phyloP scores from a whole-genome alignment of 2,797 vertebrate species.

The Mionectes olivaceus region DNA sequence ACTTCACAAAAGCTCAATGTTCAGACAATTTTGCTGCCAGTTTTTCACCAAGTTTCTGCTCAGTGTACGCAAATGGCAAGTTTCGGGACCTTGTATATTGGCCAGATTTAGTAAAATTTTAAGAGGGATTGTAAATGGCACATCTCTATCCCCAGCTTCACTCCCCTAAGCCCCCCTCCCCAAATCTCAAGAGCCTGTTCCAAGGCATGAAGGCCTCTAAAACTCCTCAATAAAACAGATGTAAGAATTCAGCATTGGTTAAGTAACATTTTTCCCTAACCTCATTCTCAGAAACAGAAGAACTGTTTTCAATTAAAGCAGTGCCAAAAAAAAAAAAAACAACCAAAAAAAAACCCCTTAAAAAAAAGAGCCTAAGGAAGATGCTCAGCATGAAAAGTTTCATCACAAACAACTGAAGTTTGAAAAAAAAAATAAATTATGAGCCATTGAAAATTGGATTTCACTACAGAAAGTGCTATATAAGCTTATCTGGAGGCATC shows the following conservation, averaged over 20 bases:
- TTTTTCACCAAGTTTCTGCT: neutral
- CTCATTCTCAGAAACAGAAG: conserved; percentile 57
- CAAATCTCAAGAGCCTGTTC: conserved; percentile 33
- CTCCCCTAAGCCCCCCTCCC: neutral
- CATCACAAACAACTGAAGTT: neutral
- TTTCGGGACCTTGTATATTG: neutral
- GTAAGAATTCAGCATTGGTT: conserved; percentile 51
- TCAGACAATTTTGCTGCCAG: neutral
- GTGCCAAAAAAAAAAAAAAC: neutral
- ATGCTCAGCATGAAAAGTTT: conserved; percentile 12
- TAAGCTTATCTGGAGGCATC: neutral
- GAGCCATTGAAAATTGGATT: neutral
- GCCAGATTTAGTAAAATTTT: neutral
- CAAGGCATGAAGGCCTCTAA: conserved; percentile 20
- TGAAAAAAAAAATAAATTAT: neutral
- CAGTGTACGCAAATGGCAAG: neutral
- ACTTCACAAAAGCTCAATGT: neutral
- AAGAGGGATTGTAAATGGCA: neutral
- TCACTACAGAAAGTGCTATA: neutral
- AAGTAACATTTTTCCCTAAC: conserved; percentile 62
- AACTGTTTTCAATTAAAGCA: conserved; percentile 55
- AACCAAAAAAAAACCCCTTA: neutral
- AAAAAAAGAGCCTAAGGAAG: conserved; percentile 9
- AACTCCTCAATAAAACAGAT: conserved; percentile 52
- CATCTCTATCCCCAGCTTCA: neutral